Base-by-base conservation (phyloP, 2,797 vertebrate species). In the Triplophysa yarkandensis region DNA sequence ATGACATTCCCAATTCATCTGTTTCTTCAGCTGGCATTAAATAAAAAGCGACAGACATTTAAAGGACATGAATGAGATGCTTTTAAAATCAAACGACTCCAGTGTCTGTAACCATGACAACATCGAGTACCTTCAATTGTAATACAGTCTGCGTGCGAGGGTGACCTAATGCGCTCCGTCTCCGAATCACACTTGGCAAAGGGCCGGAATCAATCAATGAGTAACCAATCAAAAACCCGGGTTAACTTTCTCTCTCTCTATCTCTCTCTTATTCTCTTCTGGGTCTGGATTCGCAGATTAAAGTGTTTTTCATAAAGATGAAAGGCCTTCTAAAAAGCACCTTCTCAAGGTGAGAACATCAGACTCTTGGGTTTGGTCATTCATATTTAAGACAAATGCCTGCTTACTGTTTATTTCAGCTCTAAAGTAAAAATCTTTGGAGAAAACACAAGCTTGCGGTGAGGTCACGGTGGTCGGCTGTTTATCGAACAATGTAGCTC, bases 111-210 rank as follows among this genome's bases (percentile, higher is more conserved):
- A 58, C 71, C 62, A 74, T 74, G 62, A 65, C 71, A 74, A 74
- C 62, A 65, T 41, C 55, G 34, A 74, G 8, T 55, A 32, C 50
- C 50, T 65, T 73, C 46, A 55, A 30, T 23, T 55, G 7, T 7
- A 32, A 66, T 36, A 10, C 25, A 67, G n/a, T 46, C 32, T 68
- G 57, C 21, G 28, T 48, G n/a, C n/a, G 46, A 13, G 10, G 36
- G 32, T 57, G 71, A 73, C 64, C 76, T 68, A 27, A 63, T 41
- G 71, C 55, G 44, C 70, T 55, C 73, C 36, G 28, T 60, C 62
- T 78, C 32, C 1, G 16, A 73, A 79, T 71, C 74, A 63, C 6
- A 27, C 60, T 66, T 57, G 44, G 69, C 76, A 81, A 76, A 62
- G 43, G 13, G 25, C 61, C 54, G 28, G 55, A 71, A 68, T 79